These are phyloP conservation scores for Neolamprologus cancellatus DNA, from an alignment of 2,113 vertebrate genomes.

Conservation along the genomic window DNA sequence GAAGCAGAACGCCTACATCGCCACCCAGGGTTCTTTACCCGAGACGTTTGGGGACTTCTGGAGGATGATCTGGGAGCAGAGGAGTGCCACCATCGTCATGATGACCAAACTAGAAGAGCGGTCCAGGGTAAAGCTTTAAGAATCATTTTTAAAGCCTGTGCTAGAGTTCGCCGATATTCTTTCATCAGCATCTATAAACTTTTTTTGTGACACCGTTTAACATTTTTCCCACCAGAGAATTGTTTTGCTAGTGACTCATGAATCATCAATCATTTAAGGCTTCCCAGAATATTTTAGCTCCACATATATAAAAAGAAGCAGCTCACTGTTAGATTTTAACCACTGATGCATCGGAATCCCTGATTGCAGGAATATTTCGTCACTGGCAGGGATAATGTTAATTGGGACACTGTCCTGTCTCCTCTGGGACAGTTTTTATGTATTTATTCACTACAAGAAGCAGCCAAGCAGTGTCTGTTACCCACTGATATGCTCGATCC, in stretches of 20 bases:
- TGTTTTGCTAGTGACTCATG: not conserved
- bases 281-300: not conserved
- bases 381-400: not conserved
- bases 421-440: not conserved
- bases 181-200: not conserved
- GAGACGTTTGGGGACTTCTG: conserved; percentile 99
- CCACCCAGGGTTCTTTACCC: conserved; percentile 90
- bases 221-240: not conserved
- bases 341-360: fast-evolving
- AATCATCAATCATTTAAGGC: not conserved
- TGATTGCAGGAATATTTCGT: not conserved
- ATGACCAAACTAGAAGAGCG: conserved; percentile 98
- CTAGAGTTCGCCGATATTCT: not conserved
- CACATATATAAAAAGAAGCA: not conserved
- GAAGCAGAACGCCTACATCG: conserved; percentile 97
- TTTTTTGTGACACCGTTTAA: not conserved
- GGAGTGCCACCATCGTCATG: conserved; percentile 95
- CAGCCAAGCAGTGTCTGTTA: not conserved
- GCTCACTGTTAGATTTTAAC: not conserved
- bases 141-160: not conserved
- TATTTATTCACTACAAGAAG: not conserved
- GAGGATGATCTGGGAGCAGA: conserved; percentile 99
- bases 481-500: not conserved
- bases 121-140: conserved; percentile 81
- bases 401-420: not conserved